Base-by-base conservation (phyloP, 2,888 invertebrate genomes). In the Cotesia congregata region DNA sequence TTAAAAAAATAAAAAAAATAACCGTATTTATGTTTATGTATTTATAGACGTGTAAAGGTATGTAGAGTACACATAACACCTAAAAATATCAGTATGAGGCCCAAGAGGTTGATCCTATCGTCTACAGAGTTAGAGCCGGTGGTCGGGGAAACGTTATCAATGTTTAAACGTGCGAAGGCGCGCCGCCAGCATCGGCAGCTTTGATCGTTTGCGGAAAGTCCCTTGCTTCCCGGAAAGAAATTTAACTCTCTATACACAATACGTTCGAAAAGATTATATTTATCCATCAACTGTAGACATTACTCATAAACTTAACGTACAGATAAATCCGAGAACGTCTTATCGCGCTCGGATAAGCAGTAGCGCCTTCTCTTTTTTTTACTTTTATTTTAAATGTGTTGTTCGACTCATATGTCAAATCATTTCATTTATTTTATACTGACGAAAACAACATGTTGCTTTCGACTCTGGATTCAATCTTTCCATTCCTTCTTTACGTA, bases 191-290 rank as follows among this genome's bases (percentile, higher is more conserved):
- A 61, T 71, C 71, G 71, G 71, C 61, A 38, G 61, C 81, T 81
- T 81, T 81, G 81, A 81, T 80, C 80, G 77, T 81, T 80, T 79
- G 81, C 81, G 78, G 78, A 81, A 81, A 80, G 78, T 77, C 77
- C 71, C 77, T 77, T 75, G 64, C 71, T 81, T 80, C 81, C 78
- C 76, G 77, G 80, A 81, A 80, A 69, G 41, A 79, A 78, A 30
- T 41, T 39, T 39, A 68, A 15, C 40, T 9, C 39, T 30, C 41
- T 68, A 17, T 68, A 15, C 7, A 68, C 41, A 15, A 41, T 17
- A 40, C 38, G 6, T 64, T 40, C 20, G 64, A 50, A 65, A 64
- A 30, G 62, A 62, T 71, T 71, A 71, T 71, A 60, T 71, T 71
- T 71, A 60, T 71, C 62, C 59, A 62, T 60, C 61, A 62, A 71